Conservation (phyloP, 2,113 vertebrate species). For the Elgaria multicarinata region DNA sequence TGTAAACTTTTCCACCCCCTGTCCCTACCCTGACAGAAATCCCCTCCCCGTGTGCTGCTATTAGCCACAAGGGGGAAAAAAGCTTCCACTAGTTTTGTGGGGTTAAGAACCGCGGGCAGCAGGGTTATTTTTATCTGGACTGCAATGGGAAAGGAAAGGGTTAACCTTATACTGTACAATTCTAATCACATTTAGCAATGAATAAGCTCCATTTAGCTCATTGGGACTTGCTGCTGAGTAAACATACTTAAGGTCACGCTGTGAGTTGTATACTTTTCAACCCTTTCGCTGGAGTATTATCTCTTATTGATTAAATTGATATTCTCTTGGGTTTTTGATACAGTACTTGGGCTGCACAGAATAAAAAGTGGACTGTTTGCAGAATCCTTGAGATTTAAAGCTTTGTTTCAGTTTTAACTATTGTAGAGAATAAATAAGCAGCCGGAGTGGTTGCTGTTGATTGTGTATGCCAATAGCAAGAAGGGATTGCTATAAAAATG, state of each 20-base stretch:
- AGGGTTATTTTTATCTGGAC: background rate
- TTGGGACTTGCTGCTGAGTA: background rate
- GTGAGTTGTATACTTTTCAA: background rate
- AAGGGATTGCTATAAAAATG: slow-evolving; percentile 36
- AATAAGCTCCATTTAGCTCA: background rate
- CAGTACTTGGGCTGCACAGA: background rate
- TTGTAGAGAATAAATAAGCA: slow-evolving; percentile 30
- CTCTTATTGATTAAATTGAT: background rate
- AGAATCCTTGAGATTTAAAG: background rate
- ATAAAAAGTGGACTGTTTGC: background rate
- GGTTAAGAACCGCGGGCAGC: no score
- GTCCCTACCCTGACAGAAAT: no score
- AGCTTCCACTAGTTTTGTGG: no score
- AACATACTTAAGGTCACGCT: background rate
- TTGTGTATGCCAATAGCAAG: slow-evolving; percentile 43
- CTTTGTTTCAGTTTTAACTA: slow-evolving; percentile 13
- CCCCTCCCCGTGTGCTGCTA: no score
- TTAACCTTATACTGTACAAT: background rate
- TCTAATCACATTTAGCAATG: background rate
- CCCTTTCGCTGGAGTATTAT: background rate
- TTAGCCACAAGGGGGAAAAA: no score
- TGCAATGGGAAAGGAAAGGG: background rate
- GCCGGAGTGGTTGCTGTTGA: slow-evolving; percentile 20
- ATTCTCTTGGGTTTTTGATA: background rate
- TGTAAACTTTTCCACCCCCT: no score